phyloP scores from a whole-genome alignment of 2,797 vertebrate genomes.

The Mus caroli region DNA sequence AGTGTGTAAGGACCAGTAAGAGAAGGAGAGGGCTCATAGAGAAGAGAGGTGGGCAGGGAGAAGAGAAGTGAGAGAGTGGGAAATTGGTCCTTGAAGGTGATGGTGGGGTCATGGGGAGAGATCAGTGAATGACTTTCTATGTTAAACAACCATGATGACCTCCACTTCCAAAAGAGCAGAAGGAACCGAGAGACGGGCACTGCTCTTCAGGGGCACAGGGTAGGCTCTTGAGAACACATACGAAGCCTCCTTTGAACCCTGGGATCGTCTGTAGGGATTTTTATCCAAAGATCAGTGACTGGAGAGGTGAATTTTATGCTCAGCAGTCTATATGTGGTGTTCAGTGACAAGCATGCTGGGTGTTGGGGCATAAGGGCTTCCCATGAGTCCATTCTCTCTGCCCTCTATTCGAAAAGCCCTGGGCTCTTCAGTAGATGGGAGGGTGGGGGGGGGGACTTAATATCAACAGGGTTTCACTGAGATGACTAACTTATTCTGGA shows the following conservation, averaged over 20 bases:
- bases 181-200: not conserved
- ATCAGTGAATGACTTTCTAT: not conserved
- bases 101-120: fast-evolving
- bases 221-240: not conserved
- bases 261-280: not conserved
- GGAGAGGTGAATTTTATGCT: not conserved
- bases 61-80: not conserved
- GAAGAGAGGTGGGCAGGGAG: not conserved
- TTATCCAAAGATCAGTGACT: not conserved
- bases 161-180: not conserved
- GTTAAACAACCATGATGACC: not conserved
- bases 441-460: not conserved
- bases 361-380: not conserved
- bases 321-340: not conserved
- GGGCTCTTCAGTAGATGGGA: not conserved
- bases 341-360: not conserved
- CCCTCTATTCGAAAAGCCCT: not conserved
- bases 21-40: conserved; percentile 33
- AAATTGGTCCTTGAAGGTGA: not conserved
- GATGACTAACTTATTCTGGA: not conserved
- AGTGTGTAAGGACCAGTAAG: conserved; percentile 48
- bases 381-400: not conserved
- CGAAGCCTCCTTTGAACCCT: not conserved
- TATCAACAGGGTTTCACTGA: not conserved
- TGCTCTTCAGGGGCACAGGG: not conserved